Evolutionary conservation across 2,888 invertebrate genomes (phyloP).

Genomic region (Trachelus troglodyta): DNA sequence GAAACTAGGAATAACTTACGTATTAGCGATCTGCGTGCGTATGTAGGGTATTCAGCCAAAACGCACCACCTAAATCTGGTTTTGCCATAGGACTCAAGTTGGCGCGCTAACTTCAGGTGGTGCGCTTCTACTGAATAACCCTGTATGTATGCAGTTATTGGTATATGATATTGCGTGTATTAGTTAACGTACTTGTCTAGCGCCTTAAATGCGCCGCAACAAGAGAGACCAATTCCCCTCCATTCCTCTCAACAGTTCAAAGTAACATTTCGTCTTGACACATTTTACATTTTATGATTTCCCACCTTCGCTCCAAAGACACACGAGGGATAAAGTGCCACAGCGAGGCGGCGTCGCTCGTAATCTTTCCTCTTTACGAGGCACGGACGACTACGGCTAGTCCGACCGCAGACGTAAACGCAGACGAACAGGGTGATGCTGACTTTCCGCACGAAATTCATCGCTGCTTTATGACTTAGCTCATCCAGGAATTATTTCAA

Average conservation of each 20-base stretch:
- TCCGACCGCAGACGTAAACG: slow-evolving; percentile 58
- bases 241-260: not conserved
- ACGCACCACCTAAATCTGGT: too few species aligned
- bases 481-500: not conserved
- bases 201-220: not conserved
- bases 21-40: not conserved
- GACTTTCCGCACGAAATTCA: slow-evolving; percentile 15
- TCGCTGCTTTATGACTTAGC: slow-evolving; percentile 2
- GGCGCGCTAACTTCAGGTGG: too few species aligned
- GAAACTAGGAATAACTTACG: not conserved
- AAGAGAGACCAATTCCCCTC: not conserved
- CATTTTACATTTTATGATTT: not conserved
- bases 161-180: not conserved
- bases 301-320: slow-evolving; percentile 20
- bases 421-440: not conserved
- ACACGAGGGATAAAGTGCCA: slow-evolving; percentile 41
- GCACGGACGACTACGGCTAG: slow-evolving; percentile 54
- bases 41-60: not conserved
- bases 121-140: too few species aligned
- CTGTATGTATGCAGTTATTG: not conserved
- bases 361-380: slow-evolving; percentile 66
- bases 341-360: slow-evolving; percentile 52
- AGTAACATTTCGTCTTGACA: not conserved
- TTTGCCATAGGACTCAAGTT: too few species aligned
- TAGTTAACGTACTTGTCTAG: too few species aligned